Evolutionary conservation across 2,888 invertebrate species (phyloP).

Genomic region (Argynnis bischoffii): DNA sequence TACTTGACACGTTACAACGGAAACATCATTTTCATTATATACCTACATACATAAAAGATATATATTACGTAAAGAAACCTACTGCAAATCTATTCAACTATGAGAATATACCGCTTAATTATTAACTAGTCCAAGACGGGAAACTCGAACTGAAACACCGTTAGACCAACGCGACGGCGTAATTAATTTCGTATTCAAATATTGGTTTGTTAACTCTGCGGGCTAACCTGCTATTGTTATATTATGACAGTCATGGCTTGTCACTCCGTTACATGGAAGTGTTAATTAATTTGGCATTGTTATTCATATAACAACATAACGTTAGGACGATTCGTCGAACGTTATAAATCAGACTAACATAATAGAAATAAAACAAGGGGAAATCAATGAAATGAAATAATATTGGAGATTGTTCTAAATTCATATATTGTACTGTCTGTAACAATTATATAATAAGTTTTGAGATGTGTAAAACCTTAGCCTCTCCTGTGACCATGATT

Average conservation of each 20-base stretch:
- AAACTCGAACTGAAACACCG: slow-evolving; percentile 11
- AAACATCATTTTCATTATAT: too few relatives aligned
- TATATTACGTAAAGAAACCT: neutral
- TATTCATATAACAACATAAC: neutral
- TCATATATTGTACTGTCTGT: too few relatives aligned
- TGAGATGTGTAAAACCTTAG: too few relatives aligned
- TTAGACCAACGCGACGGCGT: slow-evolving; percentile 38
- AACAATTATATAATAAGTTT: too few relatives aligned
- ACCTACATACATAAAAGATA: too few relatives aligned
- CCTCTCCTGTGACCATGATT: too few relatives aligned
- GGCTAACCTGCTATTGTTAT: slow-evolving; percentile 27
- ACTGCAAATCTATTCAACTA: slow-evolving; percentile 5
- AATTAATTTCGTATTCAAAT: slow-evolving; percentile 38
- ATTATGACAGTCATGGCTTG: slow-evolving; percentile 27
- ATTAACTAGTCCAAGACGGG: slow-evolving; percentile 19
- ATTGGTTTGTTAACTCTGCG: slow-evolving; percentile 28
- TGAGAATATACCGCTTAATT: slow-evolving; percentile 9
- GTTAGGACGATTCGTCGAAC: neutral
- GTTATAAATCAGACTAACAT: neutral
- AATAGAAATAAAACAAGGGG: too few relatives aligned
- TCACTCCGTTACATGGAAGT: slow-evolving; percentile 8
- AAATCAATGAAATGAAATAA: too few relatives aligned
- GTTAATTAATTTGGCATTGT: slow-evolving; percentile 14
- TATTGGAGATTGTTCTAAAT: too few relatives aligned
- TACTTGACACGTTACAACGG: too few relatives aligned